phyloP scores from a whole-genome alignment of 2,113 vertebrate genomes.

The Tylochromis polylepis region DNA sequence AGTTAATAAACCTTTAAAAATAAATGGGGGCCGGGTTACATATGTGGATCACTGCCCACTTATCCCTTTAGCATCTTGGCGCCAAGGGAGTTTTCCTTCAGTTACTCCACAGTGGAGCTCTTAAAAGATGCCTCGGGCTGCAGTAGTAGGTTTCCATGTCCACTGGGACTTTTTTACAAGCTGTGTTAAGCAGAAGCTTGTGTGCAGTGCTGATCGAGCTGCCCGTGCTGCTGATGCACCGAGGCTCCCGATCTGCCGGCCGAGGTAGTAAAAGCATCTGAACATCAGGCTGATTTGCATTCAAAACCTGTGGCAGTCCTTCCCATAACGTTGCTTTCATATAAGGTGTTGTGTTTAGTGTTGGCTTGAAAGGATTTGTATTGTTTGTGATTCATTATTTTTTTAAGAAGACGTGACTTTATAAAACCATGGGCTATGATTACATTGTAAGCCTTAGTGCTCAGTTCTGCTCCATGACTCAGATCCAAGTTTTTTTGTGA shows the following conservation, averaged over 20 bases:
- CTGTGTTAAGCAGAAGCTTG: constrained; percentile 26
- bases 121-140: constrained; percentile 30
- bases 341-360: not conserved
- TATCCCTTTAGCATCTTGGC: constrained; percentile 9
- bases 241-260: not conserved
- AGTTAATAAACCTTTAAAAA: not conserved
- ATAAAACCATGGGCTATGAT: not conserved
- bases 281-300: not conserved
- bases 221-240: not conserved
- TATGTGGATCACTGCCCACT: not conserved
- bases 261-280: not conserved
- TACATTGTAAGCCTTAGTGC: not conserved
- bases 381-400: fast-evolving
- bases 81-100: constrained; percentile 21
- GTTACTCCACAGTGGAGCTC: constrained; percentile 26
- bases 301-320: not conserved
- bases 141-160: constrained; percentile 23
- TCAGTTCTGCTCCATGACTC: not conserved
- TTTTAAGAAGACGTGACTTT: not conserved
- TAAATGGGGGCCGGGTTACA: not conserved
- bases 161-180: constrained; percentile 29
- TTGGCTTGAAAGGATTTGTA: not conserved
- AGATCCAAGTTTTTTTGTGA: not conserved
- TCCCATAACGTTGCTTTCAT: not conserved
- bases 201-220: constrained; percentile 9